Percentiles rank a stretch among this genome's conserved stretches.
Evolutionary conservation across 1,140 invertebrate genomes (phyloP).

Genomic region (Amyelois transitella): DNA sequence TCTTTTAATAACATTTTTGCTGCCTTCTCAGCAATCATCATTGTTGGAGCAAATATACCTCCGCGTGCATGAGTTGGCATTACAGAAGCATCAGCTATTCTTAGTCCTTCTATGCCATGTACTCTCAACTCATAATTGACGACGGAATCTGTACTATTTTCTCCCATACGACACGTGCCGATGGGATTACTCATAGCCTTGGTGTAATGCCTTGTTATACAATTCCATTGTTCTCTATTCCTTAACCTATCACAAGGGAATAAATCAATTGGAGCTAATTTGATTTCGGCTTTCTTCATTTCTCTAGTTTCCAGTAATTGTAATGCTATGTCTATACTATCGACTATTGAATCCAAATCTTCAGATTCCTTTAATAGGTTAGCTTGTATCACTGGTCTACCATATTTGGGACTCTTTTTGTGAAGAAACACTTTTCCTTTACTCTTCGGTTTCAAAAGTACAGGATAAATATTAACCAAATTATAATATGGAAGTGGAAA

Average conservation of each 20-base stretch:
- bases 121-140: constrained; percentile 73
- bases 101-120: constrained; percentile 62
- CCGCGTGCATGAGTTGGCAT: constrained; percentile 71
- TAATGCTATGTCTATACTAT: constrained; percentile 85
- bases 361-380: constrained; percentile 90
- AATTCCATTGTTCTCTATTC: constrained; percentile 77
- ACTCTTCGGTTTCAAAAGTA: constrained; percentile 87
- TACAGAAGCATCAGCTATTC: constrained; percentile 72
- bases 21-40: constrained; percentile 75
- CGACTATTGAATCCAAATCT: constrained; percentile 85
- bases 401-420: constrained; percentile 85
- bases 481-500: constrained; percentile 63
- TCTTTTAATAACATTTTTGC: constrained; percentile 59
- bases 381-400: constrained; percentile 92
- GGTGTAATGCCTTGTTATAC: constrained; percentile 80
- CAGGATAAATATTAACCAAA: constrained; percentile 80
- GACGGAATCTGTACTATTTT: constrained; percentile 70
- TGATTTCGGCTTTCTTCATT: constrained; percentile 58
- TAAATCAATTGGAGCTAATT: constrained; percentile 59
- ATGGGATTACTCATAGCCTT: constrained; percentile 76
- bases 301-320: constrained; percentile 62
- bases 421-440: constrained; percentile 85
- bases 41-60: constrained; percentile 66
- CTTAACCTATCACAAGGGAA: constrained; percentile 63
- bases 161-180: constrained; percentile 78